Percentiles rank a stretch among this genome's conserved stretches.
These are phyloP conservation scores for Drosophila setosimentum DNA, from an alignment of 2,888 invertebrate genomes.

Conservation along the genomic window DNA sequence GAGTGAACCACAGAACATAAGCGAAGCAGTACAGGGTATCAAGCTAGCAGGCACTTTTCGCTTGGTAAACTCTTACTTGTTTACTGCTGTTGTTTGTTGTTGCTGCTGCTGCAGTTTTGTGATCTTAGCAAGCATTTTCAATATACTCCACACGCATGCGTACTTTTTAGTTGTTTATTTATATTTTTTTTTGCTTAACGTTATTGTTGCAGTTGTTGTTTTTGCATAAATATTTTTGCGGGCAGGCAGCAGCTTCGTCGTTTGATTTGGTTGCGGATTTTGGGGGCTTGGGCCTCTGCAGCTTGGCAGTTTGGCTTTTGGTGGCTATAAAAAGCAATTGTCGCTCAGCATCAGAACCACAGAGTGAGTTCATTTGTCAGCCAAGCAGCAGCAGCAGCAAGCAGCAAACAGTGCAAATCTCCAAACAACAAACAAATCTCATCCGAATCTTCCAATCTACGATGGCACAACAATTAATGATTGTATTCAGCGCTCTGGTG, in stretches of 20 bases:
- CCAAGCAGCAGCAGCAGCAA: constrained; percentile 71
- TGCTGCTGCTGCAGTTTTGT: constrained; percentile 41
- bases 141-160: constrained; percentile 61
- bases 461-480: constrained; percentile 84
- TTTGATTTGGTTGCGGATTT: constrained; percentile 61
- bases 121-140: constrained; percentile 56
- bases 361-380: constrained; percentile 83
- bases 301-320: constrained; percentile 22
- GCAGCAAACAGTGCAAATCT: constrained; percentile 19
- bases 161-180: constrained; percentile 53
- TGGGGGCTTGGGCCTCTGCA: constrained; percentile 56
- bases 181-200: constrained; percentile 32
- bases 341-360: constrained; percentile 81
- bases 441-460: constrained; percentile 15
- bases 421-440: constrained; percentile 2
- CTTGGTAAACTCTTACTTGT: not conserved
- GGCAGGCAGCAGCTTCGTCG: constrained; percentile 55
- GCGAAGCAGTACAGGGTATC: not conserved
- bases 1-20: not conserved
- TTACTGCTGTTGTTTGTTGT: constrained; percentile 30
- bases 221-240: constrained; percentile 80
- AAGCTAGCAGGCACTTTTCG: not conserved
- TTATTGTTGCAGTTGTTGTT: constrained; percentile 53
- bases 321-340: constrained; percentile 81
- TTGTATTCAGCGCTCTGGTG: constrained; percentile 79